Evolutionary conservation across 2,888 invertebrate genomes (phyloP), one percentile per base, ranked within the genome.

Genomic region (Monoplex corrugatus): DNA sequence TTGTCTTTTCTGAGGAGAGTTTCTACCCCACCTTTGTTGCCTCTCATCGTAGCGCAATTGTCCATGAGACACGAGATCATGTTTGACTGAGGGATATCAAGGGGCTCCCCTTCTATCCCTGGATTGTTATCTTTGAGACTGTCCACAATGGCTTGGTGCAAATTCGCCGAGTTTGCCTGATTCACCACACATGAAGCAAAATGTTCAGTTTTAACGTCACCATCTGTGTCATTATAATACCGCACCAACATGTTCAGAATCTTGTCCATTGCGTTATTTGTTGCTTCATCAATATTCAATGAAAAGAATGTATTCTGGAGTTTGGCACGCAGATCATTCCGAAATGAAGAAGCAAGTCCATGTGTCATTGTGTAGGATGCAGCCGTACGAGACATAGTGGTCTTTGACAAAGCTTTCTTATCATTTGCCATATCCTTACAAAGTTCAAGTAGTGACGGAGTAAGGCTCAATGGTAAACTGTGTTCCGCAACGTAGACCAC

Each of bases 161-260:
- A 19, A n/a, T 72, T 72, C 28, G 8, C 72, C 6, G 72, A 10
- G 5, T 10, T 72, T 28, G 72, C 72, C 28, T 72, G 72, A n/a
- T 72, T 72, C 6, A 72, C 72, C 5, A n/a, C 19, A 16, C 72
- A 19, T 72, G 72, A 72, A 28, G 72, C 72, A n/a, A 28, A 72
- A 72, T 72, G 72, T n/a, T 72, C 72, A 28, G 72, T 72, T n/a
- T 72, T 72, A 72, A 72, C 72, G 5, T 72, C 72, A 16, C n/a
- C 28, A 16, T 16, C n/a, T 16, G 19, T 28, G 8, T 72, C 72
- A n/a, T 72, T 28, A 72, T 19, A 72, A n/a, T 72, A 72, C 6
- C 72, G 19, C 5, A 72, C n/a, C 5, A 72, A 6, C n/a, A 72
- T 28, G 28, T 72, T 72, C 72, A 72, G 6, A 6, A 72, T n/a